Base-by-base conservation (phyloP, 2,888 invertebrate species). In the Macrophya alboannulata region DNA sequence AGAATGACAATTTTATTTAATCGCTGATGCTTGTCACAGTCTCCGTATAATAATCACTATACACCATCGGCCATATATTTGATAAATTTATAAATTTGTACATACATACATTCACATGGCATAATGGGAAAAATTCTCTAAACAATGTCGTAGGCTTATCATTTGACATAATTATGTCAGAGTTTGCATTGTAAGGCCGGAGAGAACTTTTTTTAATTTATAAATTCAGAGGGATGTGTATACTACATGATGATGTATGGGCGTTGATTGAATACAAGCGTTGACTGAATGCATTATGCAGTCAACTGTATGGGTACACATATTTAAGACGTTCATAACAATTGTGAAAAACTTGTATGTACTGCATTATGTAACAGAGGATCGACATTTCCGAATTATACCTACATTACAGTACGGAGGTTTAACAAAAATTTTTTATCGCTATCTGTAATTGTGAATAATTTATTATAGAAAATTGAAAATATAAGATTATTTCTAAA, bases 401-500 rank as follows among this genome's bases (percentile, higher is more conserved):
- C 4, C 12, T 77, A 77, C 37, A 55, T 55, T 77, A 21, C 17
- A 51, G 6, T 77, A 37, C 62, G 21, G 40, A 65, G 45, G 68
- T 45, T 45, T 45, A 21, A 71, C 31, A 45, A 25, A 74, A 48
- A 55, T 72, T 72, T 84, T 84, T 55, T 37, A 71, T 48, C 48
- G 71, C 59, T 21, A 71, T 59, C 45, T 68, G 48, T 40, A 45
- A 40, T 55, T 71, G 48, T 48, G 55, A 72, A 55, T 72, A 55
- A 84, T 84, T 72, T 72, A 84, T 84, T 37, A 37, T 72, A 51
- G 21, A 84, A 71, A 17, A 37, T 71, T 65, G 72, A 84, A 84
- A 71, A 84, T 72, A 65, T 15, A 83, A 83, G 40, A 55, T 71
- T 71, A 84, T 84, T 71, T 84, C 72, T 65, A 37, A 82, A 55